Evolutionary conservation across 2,797 vertebrate genomes (phyloP).

Genomic region (Chaunax sp.): DNA sequence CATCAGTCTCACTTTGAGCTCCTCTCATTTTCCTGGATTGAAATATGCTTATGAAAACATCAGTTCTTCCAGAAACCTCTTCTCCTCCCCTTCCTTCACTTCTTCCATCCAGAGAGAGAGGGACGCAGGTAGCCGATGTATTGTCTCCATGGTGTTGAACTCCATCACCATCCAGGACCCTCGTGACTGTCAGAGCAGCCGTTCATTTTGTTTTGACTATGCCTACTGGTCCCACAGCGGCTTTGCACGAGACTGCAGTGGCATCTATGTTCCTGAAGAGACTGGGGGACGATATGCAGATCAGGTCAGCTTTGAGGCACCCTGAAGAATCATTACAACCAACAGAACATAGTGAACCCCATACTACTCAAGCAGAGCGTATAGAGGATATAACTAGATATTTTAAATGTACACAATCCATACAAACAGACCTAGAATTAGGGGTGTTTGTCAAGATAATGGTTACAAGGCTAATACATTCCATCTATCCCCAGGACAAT

Average conservation of each 20-base stretch:
- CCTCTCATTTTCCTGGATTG: not conserved
- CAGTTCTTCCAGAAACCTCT: not conserved
- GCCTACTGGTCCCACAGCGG: constrained; percentile 86
- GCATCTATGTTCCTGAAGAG: constrained; percentile 82
- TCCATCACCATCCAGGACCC: constrained; percentile 84
- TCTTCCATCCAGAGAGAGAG: constrained; percentile 79
- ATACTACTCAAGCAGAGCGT: too few relatives aligned
- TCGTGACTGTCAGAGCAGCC: constrained; percentile 75
- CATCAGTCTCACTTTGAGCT: not conserved
- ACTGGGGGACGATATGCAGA: constrained; percentile 81
- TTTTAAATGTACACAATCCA: too few relatives aligned
- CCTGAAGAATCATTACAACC: not conserved
- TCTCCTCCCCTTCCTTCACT: not conserved
- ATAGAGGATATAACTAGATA: too few relatives aligned
- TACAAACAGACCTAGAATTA: not conserved
- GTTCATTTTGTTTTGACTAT: constrained; percentile 85
- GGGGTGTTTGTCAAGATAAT: not conserved
- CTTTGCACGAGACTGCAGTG: constrained; percentile 78
- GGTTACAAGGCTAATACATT: not conserved
- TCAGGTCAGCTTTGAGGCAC: constrained; percentile 63
- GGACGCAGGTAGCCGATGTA: constrained; percentile 83
- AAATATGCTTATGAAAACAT: not conserved
- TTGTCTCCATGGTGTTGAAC: constrained; percentile 83
- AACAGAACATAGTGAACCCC: not conserved
- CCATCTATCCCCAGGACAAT: constrained; percentile 69